Conservation (phyloP, 2,113 vertebrate species). For the Pipra filicauda region DNA sequence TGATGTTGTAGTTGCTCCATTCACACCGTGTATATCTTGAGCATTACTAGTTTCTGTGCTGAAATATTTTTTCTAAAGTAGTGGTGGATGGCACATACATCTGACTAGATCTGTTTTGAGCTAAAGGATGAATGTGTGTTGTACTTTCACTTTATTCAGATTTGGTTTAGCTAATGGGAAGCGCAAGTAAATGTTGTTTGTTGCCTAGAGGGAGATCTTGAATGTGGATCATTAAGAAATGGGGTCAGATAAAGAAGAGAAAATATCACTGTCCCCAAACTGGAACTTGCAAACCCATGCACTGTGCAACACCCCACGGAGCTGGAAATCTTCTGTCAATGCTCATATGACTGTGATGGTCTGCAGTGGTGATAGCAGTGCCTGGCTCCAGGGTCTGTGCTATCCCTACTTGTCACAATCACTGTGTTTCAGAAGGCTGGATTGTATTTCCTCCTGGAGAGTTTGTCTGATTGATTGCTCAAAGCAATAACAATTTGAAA, state of each 20-base stretch:
- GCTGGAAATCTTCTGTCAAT: constrained; percentile 49
- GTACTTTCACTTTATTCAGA: constrained; percentile 34
- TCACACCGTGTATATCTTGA: background rate
- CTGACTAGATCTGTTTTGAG: constrained; percentile 19
- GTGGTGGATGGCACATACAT: background rate
- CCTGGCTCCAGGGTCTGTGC: constrained; percentile 50
- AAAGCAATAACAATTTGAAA: constrained; percentile 34
- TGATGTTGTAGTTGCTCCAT: background rate
- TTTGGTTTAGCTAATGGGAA: constrained; percentile 51
- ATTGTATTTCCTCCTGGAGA: constrained; percentile 7
- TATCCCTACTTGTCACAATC: constrained; percentile 48
- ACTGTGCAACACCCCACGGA: background rate
- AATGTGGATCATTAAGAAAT: constrained; percentile 56
- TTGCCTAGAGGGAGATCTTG: constrained; percentile 49
- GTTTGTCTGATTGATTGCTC: constrained; percentile 51
- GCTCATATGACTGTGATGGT: background rate
- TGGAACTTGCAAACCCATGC: constrained; percentile 39
- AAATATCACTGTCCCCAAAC: constrained; percentile 34
- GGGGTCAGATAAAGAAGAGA: constrained; percentile 49
- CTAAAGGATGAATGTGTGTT: background rate
- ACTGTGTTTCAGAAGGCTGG: constrained; percentile 32
- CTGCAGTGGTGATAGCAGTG: constrained; percentile 25
- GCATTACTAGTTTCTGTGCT: background rate
- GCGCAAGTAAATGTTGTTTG: constrained; percentile 53
- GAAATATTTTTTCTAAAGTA: background rate